These are phyloP conservation scores for Drosophila bocki DNA, from an alignment of 1,140 invertebrate genomes.

Conservation along the genomic window DNA sequence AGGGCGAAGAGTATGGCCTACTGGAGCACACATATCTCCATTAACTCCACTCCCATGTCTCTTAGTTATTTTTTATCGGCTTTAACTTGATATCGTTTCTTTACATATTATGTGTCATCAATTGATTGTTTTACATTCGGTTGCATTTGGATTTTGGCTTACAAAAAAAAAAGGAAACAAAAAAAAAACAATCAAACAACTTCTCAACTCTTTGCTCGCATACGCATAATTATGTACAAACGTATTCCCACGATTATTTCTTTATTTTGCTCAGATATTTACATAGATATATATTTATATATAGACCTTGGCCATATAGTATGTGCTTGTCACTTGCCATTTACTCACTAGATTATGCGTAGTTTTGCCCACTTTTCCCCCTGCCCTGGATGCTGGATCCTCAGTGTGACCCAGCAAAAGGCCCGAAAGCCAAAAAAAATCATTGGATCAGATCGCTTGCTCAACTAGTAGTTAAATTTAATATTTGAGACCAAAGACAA, in stretches of 20 bases:
- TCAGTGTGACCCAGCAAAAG: slow-evolving; percentile 7
- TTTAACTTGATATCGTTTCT: slow-evolving; percentile 39
- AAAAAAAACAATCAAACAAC: slow-evolving; percentile 19
- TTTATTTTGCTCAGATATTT: slow-evolving; percentile 41
- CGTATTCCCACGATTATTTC: slow-evolving; percentile 6
- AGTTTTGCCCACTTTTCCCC: slow-evolving; percentile 78
- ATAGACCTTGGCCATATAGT: slow-evolving; percentile 13
- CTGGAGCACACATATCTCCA: slow-evolving; percentile 11
- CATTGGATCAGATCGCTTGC: slow-evolving; percentile 4
- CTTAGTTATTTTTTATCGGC: slow-evolving; percentile 16
- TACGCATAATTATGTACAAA: slow-evolving; percentile 57
- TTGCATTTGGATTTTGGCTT: slow-evolving; percentile 55
- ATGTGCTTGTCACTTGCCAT: slow-evolving; percentile 1
- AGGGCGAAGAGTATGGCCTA: not conserved
- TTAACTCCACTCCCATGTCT: not conserved
- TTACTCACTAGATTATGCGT: slow-evolving; percentile 72
- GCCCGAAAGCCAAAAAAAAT: slow-evolving; percentile 29
- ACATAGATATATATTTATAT: slow-evolving; percentile 39
- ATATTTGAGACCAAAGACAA: not conserved
- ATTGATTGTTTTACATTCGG: slow-evolving; percentile 79
- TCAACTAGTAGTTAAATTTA: not conserved
- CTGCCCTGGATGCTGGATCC: not conserved
- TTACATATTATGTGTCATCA: slow-evolving; percentile 75
- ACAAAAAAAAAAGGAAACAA: slow-evolving; percentile 20
- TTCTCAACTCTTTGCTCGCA: not conserved